phyloP scores from a whole-genome alignment of 2,888 invertebrate species.

The Agapostemon virescens region DNA sequence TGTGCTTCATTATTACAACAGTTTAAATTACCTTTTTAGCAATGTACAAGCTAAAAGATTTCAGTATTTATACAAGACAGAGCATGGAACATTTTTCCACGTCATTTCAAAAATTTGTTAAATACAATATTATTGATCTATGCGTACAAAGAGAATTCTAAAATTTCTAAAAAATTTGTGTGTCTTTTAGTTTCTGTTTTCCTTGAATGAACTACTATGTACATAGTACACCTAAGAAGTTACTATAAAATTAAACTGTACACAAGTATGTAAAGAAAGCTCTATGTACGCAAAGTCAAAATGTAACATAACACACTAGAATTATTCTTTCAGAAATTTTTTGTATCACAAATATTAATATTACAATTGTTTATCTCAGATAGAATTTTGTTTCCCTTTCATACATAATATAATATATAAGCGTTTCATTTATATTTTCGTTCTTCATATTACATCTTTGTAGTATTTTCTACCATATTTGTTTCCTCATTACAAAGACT shows the following conservation, averaged over 20 bases:
- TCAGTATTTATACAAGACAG: slow-evolving; percentile 63
- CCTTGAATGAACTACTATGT: slow-evolving; percentile 55
- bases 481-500: slow-evolving; percentile 58
- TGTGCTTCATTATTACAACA: slow-evolving; percentile 53
- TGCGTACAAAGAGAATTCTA: slow-evolving; percentile 62
- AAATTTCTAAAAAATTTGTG: slow-evolving; percentile 44
- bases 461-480: slow-evolving; percentile 66
- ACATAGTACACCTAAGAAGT: slow-evolving; percentile 45
- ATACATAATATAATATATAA: slow-evolving; percentile 74
- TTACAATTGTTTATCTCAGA: slow-evolving; percentile 68
- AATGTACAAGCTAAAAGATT: slow-evolving; percentile 66
- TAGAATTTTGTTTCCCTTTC: slow-evolving; percentile 72
- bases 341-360: slow-evolving; percentile 75
- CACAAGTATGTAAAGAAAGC: slow-evolving; percentile 39
- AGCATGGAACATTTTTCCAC: slow-evolving; percentile 34
- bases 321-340: slow-evolving; percentile 59
- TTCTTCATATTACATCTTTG: slow-evolving; percentile 64
- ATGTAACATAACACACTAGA: slow-evolving; percentile 52
- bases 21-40: slow-evolving; percentile 52
- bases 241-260: slow-evolving; percentile 62
- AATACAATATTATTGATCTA: slow-evolving; percentile 38
- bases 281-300: slow-evolving; percentile 61
- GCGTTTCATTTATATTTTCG: slow-evolving; percentile 73
- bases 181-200: slow-evolving; percentile 35
- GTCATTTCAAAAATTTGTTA: slow-evolving; percentile 40